phyloP scores from a whole-genome alignment of 2,888 invertebrate species.

The Ceriagrion tenellum region DNA sequence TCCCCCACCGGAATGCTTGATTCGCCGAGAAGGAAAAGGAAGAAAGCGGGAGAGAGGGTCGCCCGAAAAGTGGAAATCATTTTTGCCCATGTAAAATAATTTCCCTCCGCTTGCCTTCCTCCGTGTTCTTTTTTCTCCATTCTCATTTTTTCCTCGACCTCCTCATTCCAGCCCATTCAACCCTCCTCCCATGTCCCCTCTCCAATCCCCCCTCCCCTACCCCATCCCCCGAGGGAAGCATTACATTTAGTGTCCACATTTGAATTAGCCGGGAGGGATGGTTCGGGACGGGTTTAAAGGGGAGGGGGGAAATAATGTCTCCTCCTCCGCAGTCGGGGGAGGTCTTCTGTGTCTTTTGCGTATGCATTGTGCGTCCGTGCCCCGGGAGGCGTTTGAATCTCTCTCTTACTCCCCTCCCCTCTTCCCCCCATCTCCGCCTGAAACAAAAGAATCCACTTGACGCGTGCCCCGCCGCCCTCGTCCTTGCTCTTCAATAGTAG shows the following conservation, averaged over 20 bases:
- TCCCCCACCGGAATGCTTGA: background rate
- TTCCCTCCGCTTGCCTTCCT: background rate
- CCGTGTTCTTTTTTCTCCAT: background rate
- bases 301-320: background rate
- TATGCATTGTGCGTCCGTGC: too few species aligned
- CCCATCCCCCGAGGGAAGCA: background rate
- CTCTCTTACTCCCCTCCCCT: too few species aligned
- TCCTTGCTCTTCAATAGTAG: too few species aligned
- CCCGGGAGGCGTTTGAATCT: too few species aligned
- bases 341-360: background rate
- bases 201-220: background rate
- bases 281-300: background rate
- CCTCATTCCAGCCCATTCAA: too few species aligned
- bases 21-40: background rate
- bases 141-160: background rate
- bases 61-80: background rate
- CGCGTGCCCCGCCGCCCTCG: too few species aligned
- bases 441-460: too few species aligned
- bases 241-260: conserved; percentile 22
- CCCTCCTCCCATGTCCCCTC: background rate
- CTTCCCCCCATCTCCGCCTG: too few species aligned
- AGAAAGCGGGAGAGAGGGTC: background rate
- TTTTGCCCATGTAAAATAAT: conserved; percentile 26
- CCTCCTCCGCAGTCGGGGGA: background rate
- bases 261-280: background rate